Evolutionary conservation across 2,888 invertebrate species (phyloP).

Genomic region (Standfussiana lucernea): DNA sequence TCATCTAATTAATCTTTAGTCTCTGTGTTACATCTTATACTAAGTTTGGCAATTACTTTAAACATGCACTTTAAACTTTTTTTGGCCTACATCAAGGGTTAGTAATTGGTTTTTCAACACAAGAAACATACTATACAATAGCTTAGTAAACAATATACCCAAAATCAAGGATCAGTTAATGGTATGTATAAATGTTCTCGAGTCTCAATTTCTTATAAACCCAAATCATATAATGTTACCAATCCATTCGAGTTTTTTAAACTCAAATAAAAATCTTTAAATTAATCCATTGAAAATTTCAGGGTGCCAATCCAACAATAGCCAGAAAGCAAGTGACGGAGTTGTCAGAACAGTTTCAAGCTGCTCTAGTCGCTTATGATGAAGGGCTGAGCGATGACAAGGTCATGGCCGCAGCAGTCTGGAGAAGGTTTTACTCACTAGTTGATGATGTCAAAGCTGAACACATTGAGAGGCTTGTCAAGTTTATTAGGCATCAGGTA

Average conservation of each 20-base stretch:
- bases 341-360: slow-evolving; percentile 95
- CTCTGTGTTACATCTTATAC: background rate
- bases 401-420: slow-evolving; percentile 95
- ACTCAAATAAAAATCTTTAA: background rate
- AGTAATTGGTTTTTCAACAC: background rate
- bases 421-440: slow-evolving; percentile 95
- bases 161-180: background rate
- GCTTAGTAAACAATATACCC: background rate
- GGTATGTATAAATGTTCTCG: background rate
- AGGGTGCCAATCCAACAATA: slow-evolving; percentile 92
- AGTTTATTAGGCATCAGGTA: slow-evolving; percentile 95
- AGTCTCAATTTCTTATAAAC: background rate
- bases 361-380: slow-evolving; percentile 95
- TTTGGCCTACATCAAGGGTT: background rate
- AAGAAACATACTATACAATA: background rate
- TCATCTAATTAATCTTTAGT: background rate
- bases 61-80: background rate
- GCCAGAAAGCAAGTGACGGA: slow-evolving; percentile 92
- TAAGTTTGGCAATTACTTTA: background rate
- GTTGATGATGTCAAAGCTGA: slow-evolving; percentile 92
- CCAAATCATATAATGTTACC: background rate
- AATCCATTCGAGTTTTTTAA: background rate
- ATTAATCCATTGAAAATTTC: slow-evolving; percentile 58
- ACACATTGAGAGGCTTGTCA: slow-evolving; percentile 93
- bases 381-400: slow-evolving; percentile 96